Evolutionary conservation across 1,140 invertebrate genomes (phyloP).

Genomic region (Orius insidiosus): DNA sequence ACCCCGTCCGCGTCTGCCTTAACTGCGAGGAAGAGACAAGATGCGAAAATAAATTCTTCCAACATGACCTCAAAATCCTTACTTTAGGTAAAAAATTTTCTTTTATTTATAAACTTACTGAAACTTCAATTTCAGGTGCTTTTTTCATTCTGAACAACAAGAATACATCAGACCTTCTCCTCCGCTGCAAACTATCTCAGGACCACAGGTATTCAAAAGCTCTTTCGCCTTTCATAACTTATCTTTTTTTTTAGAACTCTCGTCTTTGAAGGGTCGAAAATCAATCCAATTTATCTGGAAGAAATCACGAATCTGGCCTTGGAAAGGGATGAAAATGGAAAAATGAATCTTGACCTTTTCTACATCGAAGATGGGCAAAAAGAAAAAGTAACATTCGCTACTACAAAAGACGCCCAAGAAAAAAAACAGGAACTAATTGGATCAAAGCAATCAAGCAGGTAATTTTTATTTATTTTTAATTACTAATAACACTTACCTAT

Average conservation of each 20-base stretch:
- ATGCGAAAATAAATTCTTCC: slow-evolving; percentile 35
- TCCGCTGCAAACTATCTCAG: slow-evolving; percentile 18
- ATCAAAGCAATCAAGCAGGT: slow-evolving; percentile 11
- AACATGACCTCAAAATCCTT: slow-evolving; percentile 16
- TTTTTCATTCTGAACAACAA: slow-evolving; percentile 9
- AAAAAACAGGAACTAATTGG: slow-evolving; percentile 8
- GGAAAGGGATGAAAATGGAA: slow-evolving; percentile 8
- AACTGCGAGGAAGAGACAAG: slow-evolving; percentile 27
- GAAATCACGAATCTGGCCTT: slow-evolving; percentile 6
- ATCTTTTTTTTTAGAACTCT: slow-evolving; percentile 10
- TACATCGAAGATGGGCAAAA: not conserved
- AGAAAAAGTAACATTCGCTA: slow-evolving; percentile 8
- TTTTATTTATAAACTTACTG: slow-evolving; percentile 1
- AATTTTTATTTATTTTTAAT: not conserved
- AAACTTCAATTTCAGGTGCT: slow-evolving; percentile 12
- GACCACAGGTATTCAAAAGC: slow-evolving; percentile 19
- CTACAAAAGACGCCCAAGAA: slow-evolving; percentile 5
- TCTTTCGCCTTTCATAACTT: not conserved
- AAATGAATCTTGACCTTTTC: not conserved
- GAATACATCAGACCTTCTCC: slow-evolving; percentile 1
- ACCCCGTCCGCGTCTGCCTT: slow-evolving; percentile 33
- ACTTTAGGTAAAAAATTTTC: slow-evolving; percentile 2
- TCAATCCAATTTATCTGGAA: slow-evolving; percentile 12
- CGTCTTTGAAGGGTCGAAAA: slow-evolving; percentile 14
- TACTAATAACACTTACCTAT: not conserved